Evolutionary conservation across 2,797 vertebrate genomes (phyloP).

Genomic region (Dipus sagitta): DNA sequence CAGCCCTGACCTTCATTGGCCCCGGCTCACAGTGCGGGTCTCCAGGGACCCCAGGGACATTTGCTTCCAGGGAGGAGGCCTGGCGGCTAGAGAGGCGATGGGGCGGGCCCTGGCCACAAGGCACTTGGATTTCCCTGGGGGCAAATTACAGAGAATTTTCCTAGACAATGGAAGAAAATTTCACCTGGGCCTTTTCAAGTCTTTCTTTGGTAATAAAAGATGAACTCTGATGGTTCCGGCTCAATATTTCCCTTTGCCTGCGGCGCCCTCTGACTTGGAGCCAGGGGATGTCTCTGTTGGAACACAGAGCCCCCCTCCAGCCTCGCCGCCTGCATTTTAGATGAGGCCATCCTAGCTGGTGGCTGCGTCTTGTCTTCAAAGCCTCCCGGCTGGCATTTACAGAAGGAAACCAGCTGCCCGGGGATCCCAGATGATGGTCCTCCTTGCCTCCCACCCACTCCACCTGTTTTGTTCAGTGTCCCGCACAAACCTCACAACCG

Average conservation of each 20-base stretch:
- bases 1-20: slow-evolving; percentile 90
- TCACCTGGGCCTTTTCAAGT: slow-evolving; percentile 84
- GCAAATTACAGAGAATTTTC: slow-evolving; percentile 90
- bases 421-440: slow-evolving; percentile 75
- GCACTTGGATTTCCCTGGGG: slow-evolving; percentile 84
- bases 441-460: slow-evolving; percentile 67
- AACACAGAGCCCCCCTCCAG: slow-evolving; percentile 79
- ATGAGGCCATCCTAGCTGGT: slow-evolving; percentile 90
- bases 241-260: slow-evolving; percentile 84
- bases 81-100: slow-evolving; percentile 64
- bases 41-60: slow-evolving; percentile 82
- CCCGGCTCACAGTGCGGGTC: slow-evolving; percentile 78
- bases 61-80: slow-evolving; percentile 78
- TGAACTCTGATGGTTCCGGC: slow-evolving; percentile 86
- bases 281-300: slow-evolving; percentile 82
- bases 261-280: slow-evolving; percentile 81
- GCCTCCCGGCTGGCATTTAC: slow-evolving; percentile 89
- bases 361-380: slow-evolving; percentile 89
- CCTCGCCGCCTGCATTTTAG: slow-evolving; percentile 89
- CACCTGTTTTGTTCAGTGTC: slow-evolving; percentile 74
- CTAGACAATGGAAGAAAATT: slow-evolving; percentile 86
- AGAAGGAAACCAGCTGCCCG: slow-evolving; percentile 78
- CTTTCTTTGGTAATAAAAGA: slow-evolving; percentile 89
- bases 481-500: neutral
- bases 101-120: slow-evolving; percentile 39